Evolutionary conservation across 2,888 invertebrate species (phyloP).

Genomic region (Helobdella robusta): DNA sequence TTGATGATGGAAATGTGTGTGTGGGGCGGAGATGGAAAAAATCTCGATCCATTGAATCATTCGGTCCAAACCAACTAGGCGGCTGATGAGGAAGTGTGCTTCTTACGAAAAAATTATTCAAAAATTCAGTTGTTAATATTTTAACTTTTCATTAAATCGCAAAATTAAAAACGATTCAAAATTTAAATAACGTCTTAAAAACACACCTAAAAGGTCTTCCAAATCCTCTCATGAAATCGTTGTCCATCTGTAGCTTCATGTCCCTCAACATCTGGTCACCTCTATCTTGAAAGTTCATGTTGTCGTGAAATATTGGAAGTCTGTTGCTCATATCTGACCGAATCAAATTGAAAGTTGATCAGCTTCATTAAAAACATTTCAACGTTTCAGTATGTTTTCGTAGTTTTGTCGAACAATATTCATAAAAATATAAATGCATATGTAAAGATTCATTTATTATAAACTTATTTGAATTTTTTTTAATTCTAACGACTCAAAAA

Average conservation of each 20-base stretch:
- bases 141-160: too few relatives aligned
- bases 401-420: neutral
- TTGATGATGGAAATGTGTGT: neutral
- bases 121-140: neutral
- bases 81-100: too few relatives aligned
- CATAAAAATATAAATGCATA: neutral
- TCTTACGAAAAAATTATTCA: too few relatives aligned
- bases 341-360: neutral
- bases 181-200: neutral
- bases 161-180: too few relatives aligned
- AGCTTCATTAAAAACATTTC: neutral
- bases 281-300: conserved; percentile 23
- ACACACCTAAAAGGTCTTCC: conserved; percentile 9
- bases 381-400: too few relatives aligned
- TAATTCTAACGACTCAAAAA: too few relatives aligned
- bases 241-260: conserved; percentile 29
- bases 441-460: neutral
- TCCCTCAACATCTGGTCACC: conserved; percentile 27
- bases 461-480: too few relatives aligned
- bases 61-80: conserved; percentile 1
- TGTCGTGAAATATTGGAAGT: conserved; percentile 29
- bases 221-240: conserved; percentile 22
- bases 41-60: conserved; percentile 19
- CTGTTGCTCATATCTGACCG: neutral
- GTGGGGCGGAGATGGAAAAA: conserved; percentile 30